Conservation (phyloP, 2,113 vertebrate species). For the Myotis lucifugus region DNA sequence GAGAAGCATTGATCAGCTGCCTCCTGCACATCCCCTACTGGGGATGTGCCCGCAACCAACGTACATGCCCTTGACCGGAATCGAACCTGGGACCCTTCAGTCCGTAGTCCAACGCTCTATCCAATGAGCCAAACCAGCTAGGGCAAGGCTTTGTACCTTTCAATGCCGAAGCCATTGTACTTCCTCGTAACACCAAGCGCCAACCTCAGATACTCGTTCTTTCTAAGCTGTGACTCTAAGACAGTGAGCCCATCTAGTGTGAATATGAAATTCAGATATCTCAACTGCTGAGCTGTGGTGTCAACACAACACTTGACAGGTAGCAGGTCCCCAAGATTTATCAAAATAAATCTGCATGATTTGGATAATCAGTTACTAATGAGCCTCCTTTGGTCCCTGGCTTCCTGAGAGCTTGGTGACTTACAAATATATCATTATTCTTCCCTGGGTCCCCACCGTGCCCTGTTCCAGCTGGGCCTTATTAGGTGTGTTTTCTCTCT, state of each 20-base stretch:
- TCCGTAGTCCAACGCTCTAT: too few species aligned
- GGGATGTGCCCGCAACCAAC: too few species aligned
- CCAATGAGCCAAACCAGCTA: too few species aligned
- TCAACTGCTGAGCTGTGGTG: not conserved
- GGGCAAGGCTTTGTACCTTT: not conserved
- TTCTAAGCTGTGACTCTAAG: not conserved
- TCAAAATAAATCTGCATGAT: not conserved
- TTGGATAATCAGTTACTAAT: not conserved
- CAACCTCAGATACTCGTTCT: not conserved
- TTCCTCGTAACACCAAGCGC: not conserved
- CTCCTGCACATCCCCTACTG: too few species aligned
- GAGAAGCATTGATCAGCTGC: too few species aligned
- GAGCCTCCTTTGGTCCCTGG: not conserved
- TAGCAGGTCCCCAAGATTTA: not conserved
- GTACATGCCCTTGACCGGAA: too few species aligned
- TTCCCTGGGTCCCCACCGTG: not conserved
- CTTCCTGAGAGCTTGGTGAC: not conserved
- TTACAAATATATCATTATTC: not conserved
- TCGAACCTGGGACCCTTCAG: too few species aligned
- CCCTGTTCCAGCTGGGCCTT: not conserved
- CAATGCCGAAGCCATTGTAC: not conserved
- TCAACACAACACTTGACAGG: not conserved
- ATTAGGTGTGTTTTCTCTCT: not conserved
- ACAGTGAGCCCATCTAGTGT: not conserved
- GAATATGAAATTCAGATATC: conserved; percentile 12